Evolutionary conservation across 2,113 vertebrate species (phyloP).

Genomic region (Caretta caretta): DNA sequence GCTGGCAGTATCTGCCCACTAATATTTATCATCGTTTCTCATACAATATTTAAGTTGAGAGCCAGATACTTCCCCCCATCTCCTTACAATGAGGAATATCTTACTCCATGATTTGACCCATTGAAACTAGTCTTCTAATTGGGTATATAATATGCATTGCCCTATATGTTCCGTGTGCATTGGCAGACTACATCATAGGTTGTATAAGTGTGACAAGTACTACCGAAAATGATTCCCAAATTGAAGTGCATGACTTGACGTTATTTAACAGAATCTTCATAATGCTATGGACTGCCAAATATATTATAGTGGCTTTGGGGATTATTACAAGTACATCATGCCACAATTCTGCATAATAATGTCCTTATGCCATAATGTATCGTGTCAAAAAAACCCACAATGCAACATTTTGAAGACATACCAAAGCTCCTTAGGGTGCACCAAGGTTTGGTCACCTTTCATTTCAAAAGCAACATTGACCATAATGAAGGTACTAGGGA

Average conservation of each 20-base stretch:
- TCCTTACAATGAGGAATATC: neutral
- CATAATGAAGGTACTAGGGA: neutral
- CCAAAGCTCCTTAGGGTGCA: neutral
- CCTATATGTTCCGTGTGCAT: neutral
- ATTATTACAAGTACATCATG: neutral
- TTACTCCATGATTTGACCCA: neutral
- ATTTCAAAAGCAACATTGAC: neutral
- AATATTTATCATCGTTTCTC: neutral
- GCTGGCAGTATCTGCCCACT: neutral
- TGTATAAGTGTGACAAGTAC: neutral
- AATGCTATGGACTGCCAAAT: neutral
- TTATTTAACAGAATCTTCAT: neutral
- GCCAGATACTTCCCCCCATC: neutral
- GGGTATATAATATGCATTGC: neutral
- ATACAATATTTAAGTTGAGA: neutral
- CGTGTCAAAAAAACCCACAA: neutral
- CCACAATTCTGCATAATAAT: constrained; percentile 9
- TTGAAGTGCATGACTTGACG: neutral
- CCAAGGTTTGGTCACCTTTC: neutral
- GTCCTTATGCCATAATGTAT: neutral
- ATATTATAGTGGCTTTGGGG: neutral
- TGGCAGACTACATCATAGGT: neutral
- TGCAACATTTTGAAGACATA: neutral
- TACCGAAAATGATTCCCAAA: neutral
- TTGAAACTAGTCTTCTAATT: neutral